phyloP scores from a whole-genome alignment of 1,140 invertebrate species.

The Eueides isabella region DNA sequence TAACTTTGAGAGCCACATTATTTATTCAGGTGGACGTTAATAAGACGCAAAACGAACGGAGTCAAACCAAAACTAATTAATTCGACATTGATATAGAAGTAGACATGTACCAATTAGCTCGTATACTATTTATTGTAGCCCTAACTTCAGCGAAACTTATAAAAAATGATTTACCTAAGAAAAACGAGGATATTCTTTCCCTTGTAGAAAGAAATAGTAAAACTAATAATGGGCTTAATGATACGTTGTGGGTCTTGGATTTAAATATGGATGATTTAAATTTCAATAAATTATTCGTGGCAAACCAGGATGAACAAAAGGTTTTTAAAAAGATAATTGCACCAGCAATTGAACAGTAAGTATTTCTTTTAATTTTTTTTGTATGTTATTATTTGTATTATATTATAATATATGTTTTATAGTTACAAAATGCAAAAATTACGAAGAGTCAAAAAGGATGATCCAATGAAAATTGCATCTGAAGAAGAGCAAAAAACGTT shows the following conservation, averaged over 20 bases:
- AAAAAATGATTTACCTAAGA: background rate
- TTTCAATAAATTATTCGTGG: slow-evolving; percentile 36
- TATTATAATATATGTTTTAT: background rate
- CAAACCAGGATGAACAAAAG: slow-evolving; percentile 37
- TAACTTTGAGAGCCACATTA: background rate
- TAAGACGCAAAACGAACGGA: background rate
- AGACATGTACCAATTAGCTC: slow-evolving; percentile 17
- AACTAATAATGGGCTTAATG: background rate
- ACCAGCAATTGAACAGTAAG: slow-evolving; percentile 40
- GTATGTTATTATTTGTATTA: background rate
- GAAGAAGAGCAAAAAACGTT: background rate
- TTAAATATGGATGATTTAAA: slow-evolving; percentile 42
- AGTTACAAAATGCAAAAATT: slow-evolving; percentile 6
- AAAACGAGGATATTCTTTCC: background rate
- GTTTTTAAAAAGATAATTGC: slow-evolving; percentile 38
- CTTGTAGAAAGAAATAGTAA: background rate
- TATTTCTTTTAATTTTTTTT: background rate
- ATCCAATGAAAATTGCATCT: background rate
- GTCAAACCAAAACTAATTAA: slow-evolving; percentile 5
- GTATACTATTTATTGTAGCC: background rate
- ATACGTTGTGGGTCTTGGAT: slow-evolving; percentile 43
- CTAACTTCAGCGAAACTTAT: slow-evolving; percentile 15
- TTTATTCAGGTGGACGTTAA: slow-evolving; percentile 19
- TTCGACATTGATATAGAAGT: slow-evolving; percentile 8
- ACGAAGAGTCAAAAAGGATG: slow-evolving; percentile 7